Evolutionary conservation across 2,888 invertebrate species (phyloP).

Genomic region (Dusona sp.): DNA sequence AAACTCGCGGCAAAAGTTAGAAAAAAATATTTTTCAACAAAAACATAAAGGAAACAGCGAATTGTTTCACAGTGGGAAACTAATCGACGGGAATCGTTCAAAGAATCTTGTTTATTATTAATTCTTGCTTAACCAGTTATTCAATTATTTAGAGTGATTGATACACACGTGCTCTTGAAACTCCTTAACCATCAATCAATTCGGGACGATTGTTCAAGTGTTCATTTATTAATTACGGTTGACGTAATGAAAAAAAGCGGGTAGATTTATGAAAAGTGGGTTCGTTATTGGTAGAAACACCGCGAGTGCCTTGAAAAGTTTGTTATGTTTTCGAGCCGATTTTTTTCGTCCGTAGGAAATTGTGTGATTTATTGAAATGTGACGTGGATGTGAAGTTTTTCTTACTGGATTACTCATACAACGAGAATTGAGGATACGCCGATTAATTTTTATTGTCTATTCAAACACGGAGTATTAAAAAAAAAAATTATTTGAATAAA

Average conservation of each 20-base stretch:
- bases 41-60: background rate
- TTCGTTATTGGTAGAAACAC: background rate
- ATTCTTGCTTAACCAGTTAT: no score
- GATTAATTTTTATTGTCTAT: slow-evolving; percentile 1
- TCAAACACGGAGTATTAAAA: background rate
- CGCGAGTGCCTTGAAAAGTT: slow-evolving; percentile 12
- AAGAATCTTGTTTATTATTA: background rate
- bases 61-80: background rate
- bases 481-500: slow-evolving; percentile 55
- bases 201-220: no score
- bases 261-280: background rate
- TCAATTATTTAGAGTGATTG: no score
- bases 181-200: background rate
- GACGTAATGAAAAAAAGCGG: background rate
- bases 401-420: slow-evolving; percentile 1
- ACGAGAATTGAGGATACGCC: slow-evolving; percentile 38
- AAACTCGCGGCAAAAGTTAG: background rate
- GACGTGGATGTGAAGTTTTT: slow-evolving; percentile 24
- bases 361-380: slow-evolving; percentile 49
- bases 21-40: no score
- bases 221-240: background rate
- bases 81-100: background rate
- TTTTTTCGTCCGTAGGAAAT: background rate
- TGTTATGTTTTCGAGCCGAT: slow-evolving; percentile 8
- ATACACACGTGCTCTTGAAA: background rate